Conservation (phyloP, 2,888 invertebrate genomes). For the Acleris emargana region DNA sequence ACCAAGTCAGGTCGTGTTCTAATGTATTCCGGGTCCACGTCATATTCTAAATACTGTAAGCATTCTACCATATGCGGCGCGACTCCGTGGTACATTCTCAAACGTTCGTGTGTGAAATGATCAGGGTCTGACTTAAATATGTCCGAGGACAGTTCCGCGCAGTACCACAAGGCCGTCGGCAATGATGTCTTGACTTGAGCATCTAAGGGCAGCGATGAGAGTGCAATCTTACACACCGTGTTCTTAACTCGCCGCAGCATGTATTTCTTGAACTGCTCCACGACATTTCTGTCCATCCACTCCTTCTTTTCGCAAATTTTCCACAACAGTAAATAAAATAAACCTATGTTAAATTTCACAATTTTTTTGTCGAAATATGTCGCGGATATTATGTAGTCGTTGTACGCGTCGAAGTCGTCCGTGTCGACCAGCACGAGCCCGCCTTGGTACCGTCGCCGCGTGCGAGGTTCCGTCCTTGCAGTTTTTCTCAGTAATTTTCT, state of each 20-base stretch:
- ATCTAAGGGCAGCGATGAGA: constrained; percentile 54
- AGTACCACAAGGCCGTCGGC: constrained; percentile 35
- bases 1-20: constrained; percentile 47
- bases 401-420: constrained; percentile 33
- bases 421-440: constrained; percentile 53
- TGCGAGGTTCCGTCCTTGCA: constrained; percentile 50
- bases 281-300: no score
- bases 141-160: constrained; percentile 49
- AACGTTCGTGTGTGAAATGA: constrained; percentile 36
- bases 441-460: constrained; percentile 40
- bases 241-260: constrained; percentile 45
- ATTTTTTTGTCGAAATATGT: constrained; percentile 56
- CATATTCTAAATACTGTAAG: constrained; percentile 47
- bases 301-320: constrained; percentile 55
- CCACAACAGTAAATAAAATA: constrained; percentile 56
- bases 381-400: constrained; percentile 11
- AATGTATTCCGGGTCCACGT: constrained; percentile 46
- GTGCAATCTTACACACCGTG: constrained; percentile 50
- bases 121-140: constrained; percentile 50
- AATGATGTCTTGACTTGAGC: constrained; percentile 47
- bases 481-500: constrained; percentile 48
- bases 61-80: constrained; percentile 50
- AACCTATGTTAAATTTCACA: constrained; percentile 50
- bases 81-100: no score
- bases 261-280: no score